phyloP scores from a whole-genome alignment of 2,888 invertebrate genomes.

The Liodrosophila aerea region DNA sequence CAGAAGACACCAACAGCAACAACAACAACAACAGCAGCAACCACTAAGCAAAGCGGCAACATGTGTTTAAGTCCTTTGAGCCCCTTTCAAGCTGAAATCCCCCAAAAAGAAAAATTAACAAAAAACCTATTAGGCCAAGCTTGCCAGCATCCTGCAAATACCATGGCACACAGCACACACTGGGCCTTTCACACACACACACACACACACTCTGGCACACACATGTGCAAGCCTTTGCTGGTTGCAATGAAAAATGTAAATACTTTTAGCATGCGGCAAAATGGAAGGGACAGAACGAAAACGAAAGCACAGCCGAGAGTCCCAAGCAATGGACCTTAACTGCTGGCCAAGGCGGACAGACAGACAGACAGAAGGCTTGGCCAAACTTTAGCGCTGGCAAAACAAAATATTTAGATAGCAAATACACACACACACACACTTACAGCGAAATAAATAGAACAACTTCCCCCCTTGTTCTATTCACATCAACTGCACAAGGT shows the following conservation, averaged over 20 bases:
- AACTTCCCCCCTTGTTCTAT: slow-evolving; percentile 15
- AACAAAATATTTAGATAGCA: slow-evolving; percentile 71
- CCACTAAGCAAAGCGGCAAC: slow-evolving; percentile 34
- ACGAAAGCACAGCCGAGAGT: slow-evolving; percentile 12
- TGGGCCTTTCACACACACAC: slow-evolving; percentile 1
- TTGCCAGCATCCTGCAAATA: slow-evolving; percentile 13
- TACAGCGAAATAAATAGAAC: slow-evolving; percentile 16
- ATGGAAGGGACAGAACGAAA: slow-evolving; percentile 39
- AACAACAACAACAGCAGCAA: slow-evolving; percentile 14
- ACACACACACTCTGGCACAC: not conserved
- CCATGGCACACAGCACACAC: slow-evolving; percentile 31
- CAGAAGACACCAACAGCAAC: slow-evolving; percentile 21
- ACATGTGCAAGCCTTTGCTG: slow-evolving; percentile 3
- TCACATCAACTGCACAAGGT: too few relatives aligned
- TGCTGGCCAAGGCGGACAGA: slow-evolving; percentile 5
- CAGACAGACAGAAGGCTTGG: slow-evolving; percentile 34
- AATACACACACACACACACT: slow-evolving; percentile 38
- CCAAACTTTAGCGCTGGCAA: slow-evolving; percentile 69
- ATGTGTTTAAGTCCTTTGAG: slow-evolving; percentile 62
- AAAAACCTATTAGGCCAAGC: slow-evolving; percentile 70
- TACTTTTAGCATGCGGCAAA: slow-evolving; percentile 68
- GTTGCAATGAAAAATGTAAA: slow-evolving; percentile 70
- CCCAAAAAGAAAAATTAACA: slow-evolving; percentile 60
- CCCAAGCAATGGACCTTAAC: not conserved
- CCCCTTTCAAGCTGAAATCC: slow-evolving; percentile 50